Evolutionary conservation across 2,797 vertebrate genomes (phyloP).

Genomic region (Xyrichtys novacula): DNA sequence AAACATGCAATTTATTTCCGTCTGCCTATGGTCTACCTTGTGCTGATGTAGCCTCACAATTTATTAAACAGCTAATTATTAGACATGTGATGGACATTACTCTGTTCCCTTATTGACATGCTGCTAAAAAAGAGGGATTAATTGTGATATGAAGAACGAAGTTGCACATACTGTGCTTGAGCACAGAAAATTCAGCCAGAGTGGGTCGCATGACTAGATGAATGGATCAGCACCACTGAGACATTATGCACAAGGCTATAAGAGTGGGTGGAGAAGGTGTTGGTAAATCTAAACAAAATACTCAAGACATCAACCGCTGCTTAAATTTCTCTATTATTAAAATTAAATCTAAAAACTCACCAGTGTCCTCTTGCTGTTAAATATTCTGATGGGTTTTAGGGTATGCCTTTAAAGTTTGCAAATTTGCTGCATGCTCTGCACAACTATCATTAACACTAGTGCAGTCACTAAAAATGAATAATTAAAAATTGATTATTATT

Average conservation of each 20-base stretch:
- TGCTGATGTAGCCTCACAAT: background rate
- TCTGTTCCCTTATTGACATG: background rate
- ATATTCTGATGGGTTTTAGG: too few species aligned
- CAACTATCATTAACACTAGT: background rate
- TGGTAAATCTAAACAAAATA: slow-evolving; percentile 9
- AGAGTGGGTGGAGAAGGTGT: background rate
- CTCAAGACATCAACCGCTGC: background rate
- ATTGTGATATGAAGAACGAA: background rate
- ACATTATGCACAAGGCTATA: slow-evolving; percentile 2
- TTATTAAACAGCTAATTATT: background rate
- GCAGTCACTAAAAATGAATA: background rate
- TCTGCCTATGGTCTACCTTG: background rate
- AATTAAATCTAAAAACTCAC: background rate
- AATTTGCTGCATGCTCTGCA: background rate
- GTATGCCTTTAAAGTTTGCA: too few species aligned
- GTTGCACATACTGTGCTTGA: background rate
- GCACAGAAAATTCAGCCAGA: background rate
- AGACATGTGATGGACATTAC: background rate
- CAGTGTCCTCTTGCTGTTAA: background rate
- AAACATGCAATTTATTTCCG: background rate
- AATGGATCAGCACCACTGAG: background rate
- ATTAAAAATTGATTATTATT: background rate
- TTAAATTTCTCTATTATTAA: background rate
- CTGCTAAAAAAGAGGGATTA: background rate
- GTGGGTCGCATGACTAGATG: background rate